Percentiles rank a stretch among this genome's conserved stretches.
phyloP scores from a whole-genome alignment of 2,113 vertebrate genomes.

The Platysternon megacephalum region DNA sequence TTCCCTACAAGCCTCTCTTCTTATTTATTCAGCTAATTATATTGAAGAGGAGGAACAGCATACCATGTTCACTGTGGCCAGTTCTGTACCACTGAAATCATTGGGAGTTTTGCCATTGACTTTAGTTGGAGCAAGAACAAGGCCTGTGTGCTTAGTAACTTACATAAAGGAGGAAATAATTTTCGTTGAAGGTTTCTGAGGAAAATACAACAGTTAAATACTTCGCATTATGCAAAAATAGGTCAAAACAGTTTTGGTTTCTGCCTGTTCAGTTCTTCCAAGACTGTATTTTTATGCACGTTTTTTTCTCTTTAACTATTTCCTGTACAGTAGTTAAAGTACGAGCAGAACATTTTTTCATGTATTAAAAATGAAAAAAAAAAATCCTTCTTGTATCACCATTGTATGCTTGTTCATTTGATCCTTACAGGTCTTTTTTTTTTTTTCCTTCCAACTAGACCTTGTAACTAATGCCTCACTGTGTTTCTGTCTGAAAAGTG shows the following conservation, averaged over 20 bases:
- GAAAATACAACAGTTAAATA: not conserved
- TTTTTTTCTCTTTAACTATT: not conserved
- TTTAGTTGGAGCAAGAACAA: not conserved
- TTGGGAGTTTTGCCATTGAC: not conserved
- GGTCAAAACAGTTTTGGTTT: not conserved
- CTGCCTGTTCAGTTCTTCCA: not conserved
- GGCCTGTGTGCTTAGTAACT: not conserved
- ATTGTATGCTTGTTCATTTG: constrained; percentile 34
- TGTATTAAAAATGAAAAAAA: constrained; percentile 10
- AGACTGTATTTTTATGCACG: not conserved
- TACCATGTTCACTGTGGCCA: not conserved
- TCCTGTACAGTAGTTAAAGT: not conserved
- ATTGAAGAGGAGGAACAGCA: not conserved
- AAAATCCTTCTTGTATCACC: constrained; percentile 5
- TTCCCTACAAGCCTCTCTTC: not conserved
- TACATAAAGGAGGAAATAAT: not conserved
- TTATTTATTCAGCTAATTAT: not conserved
- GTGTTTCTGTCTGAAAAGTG: constrained; percentile 33
- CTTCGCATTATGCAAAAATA: not conserved
- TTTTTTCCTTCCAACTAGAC: constrained; percentile 39
- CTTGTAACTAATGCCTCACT: constrained; percentile 25
- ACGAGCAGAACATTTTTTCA: constrained; percentile 26
- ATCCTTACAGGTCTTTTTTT: constrained; percentile 20
- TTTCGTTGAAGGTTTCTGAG: not conserved
- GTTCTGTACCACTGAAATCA: not conserved